Conservation (phyloP, 2,797 vertebrate species). For the Liparis tanakae region DNA sequence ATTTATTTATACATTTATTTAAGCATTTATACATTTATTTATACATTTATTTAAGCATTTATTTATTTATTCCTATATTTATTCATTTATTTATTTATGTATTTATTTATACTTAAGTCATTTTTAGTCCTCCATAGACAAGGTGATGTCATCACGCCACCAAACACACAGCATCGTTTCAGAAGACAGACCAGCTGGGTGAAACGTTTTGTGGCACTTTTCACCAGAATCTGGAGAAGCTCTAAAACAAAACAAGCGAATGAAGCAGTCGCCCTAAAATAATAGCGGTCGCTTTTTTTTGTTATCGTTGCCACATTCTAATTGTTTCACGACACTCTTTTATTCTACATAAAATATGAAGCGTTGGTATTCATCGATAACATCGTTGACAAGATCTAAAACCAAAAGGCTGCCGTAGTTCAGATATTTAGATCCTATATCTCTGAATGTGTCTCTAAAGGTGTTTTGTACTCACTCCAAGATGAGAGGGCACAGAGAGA, state of each 20-base stretch:
- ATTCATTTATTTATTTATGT: too few relatives aligned
- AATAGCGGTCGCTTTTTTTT: background rate
- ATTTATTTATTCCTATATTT: too few relatives aligned
- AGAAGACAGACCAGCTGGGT: background rate
- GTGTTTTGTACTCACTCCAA: slow-evolving; percentile 62
- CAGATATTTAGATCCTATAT: background rate
- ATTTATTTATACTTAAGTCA: too few relatives aligned
- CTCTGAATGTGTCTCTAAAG: background rate
- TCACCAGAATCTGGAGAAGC: background rate
- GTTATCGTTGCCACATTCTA: background rate
- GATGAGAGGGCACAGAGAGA: slow-evolving; percentile 54
- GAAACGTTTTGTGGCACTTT: background rate
- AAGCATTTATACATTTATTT: too few relatives aligned
- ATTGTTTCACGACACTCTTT: too few relatives aligned
- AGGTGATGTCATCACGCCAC: fast-evolving
- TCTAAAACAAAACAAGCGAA: background rate
- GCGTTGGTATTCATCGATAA: background rate
- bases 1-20: too few relatives aligned
- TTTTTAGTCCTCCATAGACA: too few relatives aligned
- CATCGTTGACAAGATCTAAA: background rate
- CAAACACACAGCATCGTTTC: background rate
- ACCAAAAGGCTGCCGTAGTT: background rate
- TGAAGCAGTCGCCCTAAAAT: background rate
- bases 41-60: too few relatives aligned
- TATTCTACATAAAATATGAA: background rate